These are phyloP conservation scores for Micrastur ruficollis DNA, from an alignment of 2,797 vertebrate species.

Conservation along the genomic window DNA sequence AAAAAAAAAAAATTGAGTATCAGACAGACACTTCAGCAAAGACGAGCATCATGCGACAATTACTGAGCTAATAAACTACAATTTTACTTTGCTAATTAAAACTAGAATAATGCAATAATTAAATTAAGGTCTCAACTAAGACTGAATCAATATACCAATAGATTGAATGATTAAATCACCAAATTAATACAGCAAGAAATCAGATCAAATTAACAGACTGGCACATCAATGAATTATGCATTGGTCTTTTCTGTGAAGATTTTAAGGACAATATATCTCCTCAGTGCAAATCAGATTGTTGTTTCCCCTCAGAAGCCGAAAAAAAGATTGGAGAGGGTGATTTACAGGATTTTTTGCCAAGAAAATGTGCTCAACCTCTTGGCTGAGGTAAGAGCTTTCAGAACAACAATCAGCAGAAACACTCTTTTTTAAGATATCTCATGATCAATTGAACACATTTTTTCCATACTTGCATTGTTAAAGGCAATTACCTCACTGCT, in stretches of 20 bases:
- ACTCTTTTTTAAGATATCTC: not conserved
- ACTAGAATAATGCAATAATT: not conserved
- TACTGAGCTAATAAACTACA: not conserved
- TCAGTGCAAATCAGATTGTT: not conserved
- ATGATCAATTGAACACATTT: not conserved
- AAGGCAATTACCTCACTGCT: not conserved
- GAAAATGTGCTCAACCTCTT: not conserved
- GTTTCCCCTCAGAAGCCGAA: not conserved
- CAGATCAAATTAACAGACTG: not conserved
- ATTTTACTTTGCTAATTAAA: slow-evolving; percentile 1
- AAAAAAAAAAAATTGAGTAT: not conserved
- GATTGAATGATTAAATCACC: not conserved
- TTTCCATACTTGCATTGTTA: not conserved
- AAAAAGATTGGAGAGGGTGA: not conserved
- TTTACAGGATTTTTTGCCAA: not conserved
- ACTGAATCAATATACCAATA: not conserved
- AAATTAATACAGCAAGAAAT: not conserved
- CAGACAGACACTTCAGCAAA: not conserved
- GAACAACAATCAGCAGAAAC: not conserved
- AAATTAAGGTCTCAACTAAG: not conserved
- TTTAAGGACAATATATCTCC: not conserved
- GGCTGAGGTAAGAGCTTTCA: not conserved
- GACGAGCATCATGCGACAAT: not conserved
- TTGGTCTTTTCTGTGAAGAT: not conserved
- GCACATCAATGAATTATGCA: not conserved